A percentile compares a stretch with the other conserved stretches of the same genome.
Conservation (phyloP, 2,113 vertebrate genomes). For the Terrapene triunguis region DNA sequence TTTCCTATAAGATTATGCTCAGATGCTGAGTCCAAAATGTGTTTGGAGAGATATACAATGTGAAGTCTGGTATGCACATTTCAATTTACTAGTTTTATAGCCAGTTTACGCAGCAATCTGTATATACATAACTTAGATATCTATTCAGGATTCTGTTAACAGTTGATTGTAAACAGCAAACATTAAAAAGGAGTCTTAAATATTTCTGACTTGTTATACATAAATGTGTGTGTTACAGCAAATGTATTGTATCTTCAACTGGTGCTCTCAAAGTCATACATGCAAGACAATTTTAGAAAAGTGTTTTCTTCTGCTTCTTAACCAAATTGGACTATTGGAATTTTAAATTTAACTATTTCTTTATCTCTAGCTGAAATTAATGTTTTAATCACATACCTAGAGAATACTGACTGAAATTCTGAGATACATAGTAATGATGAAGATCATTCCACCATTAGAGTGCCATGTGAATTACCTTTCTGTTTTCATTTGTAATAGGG, state of each 20-base stretch:
- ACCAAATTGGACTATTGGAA: not conserved
- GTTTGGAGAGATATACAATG: not conserved
- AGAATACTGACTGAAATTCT: too few relatives aligned
- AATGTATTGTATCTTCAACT: not conserved
- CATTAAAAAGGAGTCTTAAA: not conserved
- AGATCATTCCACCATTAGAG: not conserved
- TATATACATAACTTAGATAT: not conserved
- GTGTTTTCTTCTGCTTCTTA: not conserved
- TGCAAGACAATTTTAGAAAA: not conserved
- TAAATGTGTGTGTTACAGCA: not conserved
- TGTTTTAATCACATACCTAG: not conserved
- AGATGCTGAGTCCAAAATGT: not conserved
- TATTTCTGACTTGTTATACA: not conserved
- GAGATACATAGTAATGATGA: not conserved
- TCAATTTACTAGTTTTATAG: not conserved
- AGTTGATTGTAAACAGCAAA: not conserved
- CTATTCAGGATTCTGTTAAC: too few relatives aligned
- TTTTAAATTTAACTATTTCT: conserved; percentile 6
- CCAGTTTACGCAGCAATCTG: not conserved
- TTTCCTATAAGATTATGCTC: not conserved
- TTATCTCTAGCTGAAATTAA: not conserved
- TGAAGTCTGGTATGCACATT: not conserved
- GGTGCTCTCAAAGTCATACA: not conserved
- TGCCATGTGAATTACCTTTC: conserved; percentile 84
- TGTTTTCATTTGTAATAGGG: conserved; percentile 93